Percentiles rank a stretch among this genome's conserved stretches.
Evolutionary conservation across 1,140 invertebrate genomes (phyloP).

Genomic region (Laupala kohalensis): DNA sequence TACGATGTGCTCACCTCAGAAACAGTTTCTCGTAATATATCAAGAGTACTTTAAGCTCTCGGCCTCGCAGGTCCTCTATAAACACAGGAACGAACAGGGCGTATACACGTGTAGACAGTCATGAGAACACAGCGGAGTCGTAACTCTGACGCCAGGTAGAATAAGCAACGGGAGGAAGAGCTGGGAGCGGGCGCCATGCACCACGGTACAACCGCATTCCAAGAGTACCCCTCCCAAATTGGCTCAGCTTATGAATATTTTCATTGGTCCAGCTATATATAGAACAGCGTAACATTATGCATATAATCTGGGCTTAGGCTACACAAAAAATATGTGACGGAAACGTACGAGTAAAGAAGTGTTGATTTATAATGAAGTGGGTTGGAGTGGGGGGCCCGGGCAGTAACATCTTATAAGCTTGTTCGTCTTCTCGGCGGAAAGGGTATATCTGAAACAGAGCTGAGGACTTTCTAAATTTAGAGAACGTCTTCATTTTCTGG

Average conservation of each 20-base stretch:
- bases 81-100: background rate
- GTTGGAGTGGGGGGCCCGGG: too few relatives aligned
- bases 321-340: background rate
- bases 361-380: background rate
- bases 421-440: background rate
- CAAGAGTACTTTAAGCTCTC: background rate
- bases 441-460: background rate
- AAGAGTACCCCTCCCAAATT: background rate
- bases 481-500: too few relatives aligned
- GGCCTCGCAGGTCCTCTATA: background rate
- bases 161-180: too few relatives aligned
- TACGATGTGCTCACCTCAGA: background rate
- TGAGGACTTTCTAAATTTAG: background rate
- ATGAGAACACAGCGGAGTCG: background rate
- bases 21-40: background rate
- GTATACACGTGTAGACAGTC: background rate
- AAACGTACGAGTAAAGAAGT: background rate
- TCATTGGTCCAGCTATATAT: background rate
- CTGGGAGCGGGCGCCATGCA: background rate
- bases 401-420: background rate
- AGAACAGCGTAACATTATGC: background rate
- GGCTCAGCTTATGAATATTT: background rate
- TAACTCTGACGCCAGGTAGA: background rate
- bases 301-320: background rate
- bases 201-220: background rate